phyloP scores from a whole-genome alignment of 1,140 invertebrate genomes.

The Lordiphosa collinella region DNA sequence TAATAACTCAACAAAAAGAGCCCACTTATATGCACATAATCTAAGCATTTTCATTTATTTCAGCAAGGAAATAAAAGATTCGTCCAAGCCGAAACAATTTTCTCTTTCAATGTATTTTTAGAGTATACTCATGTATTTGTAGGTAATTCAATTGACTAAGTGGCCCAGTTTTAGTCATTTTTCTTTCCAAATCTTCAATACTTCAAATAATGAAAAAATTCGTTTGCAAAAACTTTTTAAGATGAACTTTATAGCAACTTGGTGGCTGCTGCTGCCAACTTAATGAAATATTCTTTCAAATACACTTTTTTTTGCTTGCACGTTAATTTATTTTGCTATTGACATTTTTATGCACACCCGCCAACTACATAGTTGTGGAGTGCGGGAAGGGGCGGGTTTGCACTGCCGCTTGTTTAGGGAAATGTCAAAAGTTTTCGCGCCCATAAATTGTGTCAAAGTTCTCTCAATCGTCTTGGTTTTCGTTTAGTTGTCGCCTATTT shows the following conservation, averaged over 20 bases:
- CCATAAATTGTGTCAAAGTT: constrained; percentile 58
- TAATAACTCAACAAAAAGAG: too few species aligned
- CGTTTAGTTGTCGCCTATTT: constrained; percentile 32
- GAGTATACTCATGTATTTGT: constrained; percentile 2
- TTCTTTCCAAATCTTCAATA: not conserved
- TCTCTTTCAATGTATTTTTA: too few species aligned
- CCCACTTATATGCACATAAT: too few species aligned
- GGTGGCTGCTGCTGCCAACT: constrained; percentile 50
- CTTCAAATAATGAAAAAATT: constrained; percentile 34
- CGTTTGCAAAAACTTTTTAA: constrained; percentile 41
- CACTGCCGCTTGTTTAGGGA: constrained; percentile 50
- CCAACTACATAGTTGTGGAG: constrained; percentile 16
- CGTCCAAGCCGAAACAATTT: too few species aligned
- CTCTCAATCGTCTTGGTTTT: not conserved
- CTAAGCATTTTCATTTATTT: too few species aligned
- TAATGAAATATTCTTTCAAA: constrained; percentile 62
- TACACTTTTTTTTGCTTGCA: constrained; percentile 17
- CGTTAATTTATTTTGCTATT: constrained; percentile 55
- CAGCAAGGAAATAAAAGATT: too few species aligned
- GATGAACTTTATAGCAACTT: constrained; percentile 33
- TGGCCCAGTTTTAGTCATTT: not conserved
- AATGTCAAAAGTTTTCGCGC: constrained; percentile 52
- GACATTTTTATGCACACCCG: constrained; percentile 34
- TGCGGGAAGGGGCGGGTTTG: constrained; percentile 2
- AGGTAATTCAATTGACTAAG: constrained; percentile 1